These are phyloP conservation scores for Tokudaia tokunoshimensis DNA, from an alignment of 2,797 vertebrate species.

Conservation along the genomic window DNA sequence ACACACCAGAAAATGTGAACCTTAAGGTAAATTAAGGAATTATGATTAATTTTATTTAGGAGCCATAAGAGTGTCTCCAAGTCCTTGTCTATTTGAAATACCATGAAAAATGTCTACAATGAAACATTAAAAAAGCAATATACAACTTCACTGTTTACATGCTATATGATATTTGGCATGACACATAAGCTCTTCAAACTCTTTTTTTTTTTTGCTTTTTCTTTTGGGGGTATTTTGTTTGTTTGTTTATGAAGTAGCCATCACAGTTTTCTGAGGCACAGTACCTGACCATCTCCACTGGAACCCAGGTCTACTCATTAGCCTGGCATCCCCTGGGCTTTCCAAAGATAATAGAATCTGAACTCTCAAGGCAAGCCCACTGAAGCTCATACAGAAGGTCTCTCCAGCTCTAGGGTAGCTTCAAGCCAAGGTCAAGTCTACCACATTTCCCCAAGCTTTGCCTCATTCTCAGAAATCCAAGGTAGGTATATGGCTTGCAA, in stretches of 20 bases:
- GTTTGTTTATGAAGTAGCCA: background rate
- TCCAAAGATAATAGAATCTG: background rate
- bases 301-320: background rate
- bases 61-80: background rate
- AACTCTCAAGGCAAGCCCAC: background rate
- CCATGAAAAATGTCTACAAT: background rate
- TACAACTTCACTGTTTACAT: background rate
- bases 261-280: background rate
- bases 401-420: background rate
- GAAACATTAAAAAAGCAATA: background rate
- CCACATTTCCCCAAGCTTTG: background rate
- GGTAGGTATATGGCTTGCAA: background rate
- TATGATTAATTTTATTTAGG: background rate
- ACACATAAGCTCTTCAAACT: background rate
- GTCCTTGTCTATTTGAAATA: background rate
- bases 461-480: background rate
- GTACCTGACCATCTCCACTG: too few species aligned
- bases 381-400: background rate
- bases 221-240: background rate
- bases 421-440: background rate
- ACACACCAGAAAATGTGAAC: background rate
- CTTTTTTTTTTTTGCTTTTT: background rate
- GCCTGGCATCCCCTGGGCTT: background rate
- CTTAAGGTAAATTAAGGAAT: background rate
- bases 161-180: background rate